Percentiles rank a stretch among this genome's conserved stretches.
Evolutionary conservation across 2,113 vertebrate species (phyloP).

Genomic region (Oreochromis spilurus): DNA sequence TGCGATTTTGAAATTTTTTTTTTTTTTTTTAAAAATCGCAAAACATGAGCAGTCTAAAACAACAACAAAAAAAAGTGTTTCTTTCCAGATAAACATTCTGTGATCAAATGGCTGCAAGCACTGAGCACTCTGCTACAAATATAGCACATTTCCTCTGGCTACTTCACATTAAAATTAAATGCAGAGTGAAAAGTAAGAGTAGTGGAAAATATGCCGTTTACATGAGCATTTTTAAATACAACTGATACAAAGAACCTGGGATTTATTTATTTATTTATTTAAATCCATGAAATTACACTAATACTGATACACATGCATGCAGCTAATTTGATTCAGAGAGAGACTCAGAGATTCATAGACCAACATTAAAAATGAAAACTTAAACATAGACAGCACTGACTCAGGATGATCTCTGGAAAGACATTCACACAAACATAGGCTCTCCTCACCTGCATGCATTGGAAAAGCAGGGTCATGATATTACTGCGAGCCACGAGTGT

Average conservation of each 20-base stretch:
- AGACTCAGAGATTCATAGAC: neutral
- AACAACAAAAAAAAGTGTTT: neutral
- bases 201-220: neutral
- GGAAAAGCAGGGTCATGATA: conserved; percentile 93
- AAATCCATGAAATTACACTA: neutral
- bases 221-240: neutral
- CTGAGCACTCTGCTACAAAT: neutral
- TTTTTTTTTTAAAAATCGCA: fast-evolving
- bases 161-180: neutral
- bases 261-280: neutral
- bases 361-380: neutral
- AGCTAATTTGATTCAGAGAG: neutral
- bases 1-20: neutral
- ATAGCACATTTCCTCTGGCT: neutral
- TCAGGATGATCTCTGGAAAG: neutral
- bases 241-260: neutral
- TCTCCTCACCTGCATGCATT: conserved; percentile 89
- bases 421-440: neutral
- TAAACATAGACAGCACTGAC: neutral
- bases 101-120: neutral
- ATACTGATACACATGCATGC: neutral
- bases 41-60: neutral
- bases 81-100: neutral
- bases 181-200: neutral
- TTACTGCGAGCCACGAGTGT: conserved; percentile 91